These are phyloP conservation scores for Pristionchus arcanus DNA, from an alignment of 2,888 invertebrate genomes.

Conservation along the genomic window DNA sequence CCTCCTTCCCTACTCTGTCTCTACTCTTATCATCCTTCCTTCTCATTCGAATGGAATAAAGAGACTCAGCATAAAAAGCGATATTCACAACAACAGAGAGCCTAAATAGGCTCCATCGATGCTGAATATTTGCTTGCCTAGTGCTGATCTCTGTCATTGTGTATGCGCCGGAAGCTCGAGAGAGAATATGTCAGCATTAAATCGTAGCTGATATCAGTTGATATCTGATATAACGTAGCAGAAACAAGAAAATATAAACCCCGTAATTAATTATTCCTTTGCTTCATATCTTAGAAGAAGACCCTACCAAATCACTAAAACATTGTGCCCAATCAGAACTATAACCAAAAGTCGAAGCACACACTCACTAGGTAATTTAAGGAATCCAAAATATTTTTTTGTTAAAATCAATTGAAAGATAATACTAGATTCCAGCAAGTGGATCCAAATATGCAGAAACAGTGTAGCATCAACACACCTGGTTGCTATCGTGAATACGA, in stretches of 20 bases:
- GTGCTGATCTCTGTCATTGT: not conserved
- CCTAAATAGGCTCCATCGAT: not conserved
- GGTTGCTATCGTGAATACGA: no score
- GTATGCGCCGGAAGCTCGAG: not conserved
- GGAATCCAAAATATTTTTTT: no score
- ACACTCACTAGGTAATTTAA: not conserved
- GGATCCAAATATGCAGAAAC: no score
- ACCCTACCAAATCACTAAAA: no score
- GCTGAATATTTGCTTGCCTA: not conserved
- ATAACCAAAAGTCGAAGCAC: not conserved
- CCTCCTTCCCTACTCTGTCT: not conserved
- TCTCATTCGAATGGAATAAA: constrained; percentile 11
- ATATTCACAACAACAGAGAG: not conserved
- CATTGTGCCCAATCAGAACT: not conserved
- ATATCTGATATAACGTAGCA: not conserved
- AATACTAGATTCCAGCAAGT: not conserved
- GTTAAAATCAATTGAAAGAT: not conserved
- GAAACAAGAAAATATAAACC: not conserved
- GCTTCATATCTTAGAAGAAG: no score
- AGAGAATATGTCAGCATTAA: no score
- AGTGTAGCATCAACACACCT: no score
- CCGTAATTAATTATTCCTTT: no score
- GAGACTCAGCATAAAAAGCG: constrained; percentile 3
- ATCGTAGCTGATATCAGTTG: not conserved
- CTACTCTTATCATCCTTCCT: constrained; percentile 8